Evolutionary conservation across 1,140 invertebrate species (phyloP).

Genomic region (Tetragonula clypearis): DNA sequence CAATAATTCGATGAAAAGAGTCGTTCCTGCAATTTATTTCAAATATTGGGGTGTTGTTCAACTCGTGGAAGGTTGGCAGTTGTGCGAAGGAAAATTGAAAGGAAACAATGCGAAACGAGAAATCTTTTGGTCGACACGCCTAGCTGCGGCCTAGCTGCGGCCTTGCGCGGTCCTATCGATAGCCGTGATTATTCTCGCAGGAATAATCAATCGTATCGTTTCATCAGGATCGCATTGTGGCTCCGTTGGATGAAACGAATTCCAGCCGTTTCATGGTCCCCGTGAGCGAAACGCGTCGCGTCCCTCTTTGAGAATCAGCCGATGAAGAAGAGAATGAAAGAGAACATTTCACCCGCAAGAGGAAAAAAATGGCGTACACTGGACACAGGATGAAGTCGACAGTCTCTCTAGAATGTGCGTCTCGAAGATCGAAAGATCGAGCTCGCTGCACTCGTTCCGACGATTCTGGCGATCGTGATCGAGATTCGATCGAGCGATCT

Average conservation of each 20-base stretch:
- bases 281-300: slow-evolving; percentile 2
- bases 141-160: slow-evolving; percentile 22
- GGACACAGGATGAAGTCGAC: neutral
- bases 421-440: neutral
- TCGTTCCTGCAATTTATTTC: neutral
- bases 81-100: neutral
- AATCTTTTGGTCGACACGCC: slow-evolving; percentile 27
- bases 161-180: slow-evolving; percentile 35
- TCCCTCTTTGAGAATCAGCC: slow-evolving; percentile 23
- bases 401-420: neutral
- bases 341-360: neutral
- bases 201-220: slow-evolving; percentile 63
- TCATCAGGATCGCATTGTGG: slow-evolving; percentile 46
- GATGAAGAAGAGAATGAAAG: neutral
- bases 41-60: neutral
- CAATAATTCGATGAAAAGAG: neutral
- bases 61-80: neutral
- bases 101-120: slow-evolving; percentile 1
- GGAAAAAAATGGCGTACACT: slow-evolving; percentile 2
- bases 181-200: slow-evolving; percentile 52
- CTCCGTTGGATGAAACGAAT: slow-evolving; percentile 33
- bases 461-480: slow-evolving; percentile 11
- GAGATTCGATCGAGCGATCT: neutral
- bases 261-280: slow-evolving; percentile 29
- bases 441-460: no score